Conservation (phyloP, 2,888 invertebrate species). For the Drosophila prolongata region DNA sequence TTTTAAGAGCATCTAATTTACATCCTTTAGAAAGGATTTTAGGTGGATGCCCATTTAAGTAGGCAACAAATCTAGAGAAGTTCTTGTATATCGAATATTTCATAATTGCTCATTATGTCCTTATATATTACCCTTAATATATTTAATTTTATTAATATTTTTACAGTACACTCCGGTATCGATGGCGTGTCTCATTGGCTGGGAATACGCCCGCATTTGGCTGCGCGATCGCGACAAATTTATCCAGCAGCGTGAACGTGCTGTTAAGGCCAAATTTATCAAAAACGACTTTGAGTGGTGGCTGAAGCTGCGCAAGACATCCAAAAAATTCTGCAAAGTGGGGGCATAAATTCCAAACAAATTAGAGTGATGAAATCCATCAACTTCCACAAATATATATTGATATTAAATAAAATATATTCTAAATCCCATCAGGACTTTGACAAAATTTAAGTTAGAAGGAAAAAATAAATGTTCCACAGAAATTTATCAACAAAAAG, state of each 20-base stretch:
- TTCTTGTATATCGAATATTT: background rate
- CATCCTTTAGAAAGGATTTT: no score
- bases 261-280: conserved; percentile 53
- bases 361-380: background rate
- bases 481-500: no score
- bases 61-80: conserved; percentile 1
- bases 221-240: conserved; percentile 58
- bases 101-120: background rate
- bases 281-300: conserved; percentile 71
- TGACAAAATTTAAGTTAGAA: no score
- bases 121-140: no score
- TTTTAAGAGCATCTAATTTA: no score
- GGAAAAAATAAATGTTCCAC: no score
- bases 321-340: conserved; percentile 55
- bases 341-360: background rate
- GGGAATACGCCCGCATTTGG: conserved; percentile 73
- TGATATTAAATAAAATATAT: no score
- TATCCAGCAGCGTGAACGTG: conserved; percentile 22
- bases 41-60: background rate
- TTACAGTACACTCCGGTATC: conserved; percentile 45
- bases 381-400: no score
- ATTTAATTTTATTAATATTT: background rate
- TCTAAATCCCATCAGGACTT: no score
- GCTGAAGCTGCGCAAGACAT: conserved; percentile 62
- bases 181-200: conserved; percentile 57